These are phyloP conservation scores for Nannospalax galili DNA, from an alignment of 2,113 vertebrate species.

Conservation along the genomic window DNA sequence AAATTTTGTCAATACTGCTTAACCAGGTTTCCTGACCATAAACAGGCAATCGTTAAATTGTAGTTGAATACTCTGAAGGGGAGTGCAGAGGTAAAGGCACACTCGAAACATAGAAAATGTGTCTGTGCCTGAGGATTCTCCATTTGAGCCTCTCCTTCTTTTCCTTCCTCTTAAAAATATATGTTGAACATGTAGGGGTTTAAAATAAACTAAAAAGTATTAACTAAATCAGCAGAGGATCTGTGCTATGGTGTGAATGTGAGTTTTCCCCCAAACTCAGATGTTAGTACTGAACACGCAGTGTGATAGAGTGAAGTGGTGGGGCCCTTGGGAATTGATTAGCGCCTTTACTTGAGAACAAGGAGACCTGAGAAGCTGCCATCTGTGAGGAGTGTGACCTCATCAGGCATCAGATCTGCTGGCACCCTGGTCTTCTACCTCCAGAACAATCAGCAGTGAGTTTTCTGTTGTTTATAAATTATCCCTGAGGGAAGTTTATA, in stretches of 20 bases:
- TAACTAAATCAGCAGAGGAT: neutral
- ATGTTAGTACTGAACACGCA: too few relatives aligned
- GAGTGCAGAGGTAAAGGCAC: accelerated
- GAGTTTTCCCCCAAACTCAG: neutral
- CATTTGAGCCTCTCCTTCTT: neutral
- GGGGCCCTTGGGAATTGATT: neutral
- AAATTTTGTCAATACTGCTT: slow-evolving; percentile 81
- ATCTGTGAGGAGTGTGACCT: neutral
- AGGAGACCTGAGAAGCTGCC: too few relatives aligned
- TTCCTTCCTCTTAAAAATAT: neutral
- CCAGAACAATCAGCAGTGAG: neutral
- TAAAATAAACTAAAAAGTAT: neutral
- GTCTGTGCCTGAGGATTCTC: neutral
- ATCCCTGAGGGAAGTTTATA: neutral
- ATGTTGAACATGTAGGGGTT: slow-evolving; percentile 6
- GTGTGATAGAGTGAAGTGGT: neutral
- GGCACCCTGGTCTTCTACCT: neutral
- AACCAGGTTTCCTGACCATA: slow-evolving; percentile 81
- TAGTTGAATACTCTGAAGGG: neutral
- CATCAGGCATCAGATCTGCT: neutral
- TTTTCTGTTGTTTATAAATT: neutral
- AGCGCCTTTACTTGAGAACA: neutral
- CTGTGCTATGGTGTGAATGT: neutral
- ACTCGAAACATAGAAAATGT: neutral
- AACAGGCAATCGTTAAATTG: neutral